These are phyloP conservation scores for Drosophila aff. DNA, from an alignment of 1,140 invertebrate genomes.

Conservation along the genomic window DNA sequence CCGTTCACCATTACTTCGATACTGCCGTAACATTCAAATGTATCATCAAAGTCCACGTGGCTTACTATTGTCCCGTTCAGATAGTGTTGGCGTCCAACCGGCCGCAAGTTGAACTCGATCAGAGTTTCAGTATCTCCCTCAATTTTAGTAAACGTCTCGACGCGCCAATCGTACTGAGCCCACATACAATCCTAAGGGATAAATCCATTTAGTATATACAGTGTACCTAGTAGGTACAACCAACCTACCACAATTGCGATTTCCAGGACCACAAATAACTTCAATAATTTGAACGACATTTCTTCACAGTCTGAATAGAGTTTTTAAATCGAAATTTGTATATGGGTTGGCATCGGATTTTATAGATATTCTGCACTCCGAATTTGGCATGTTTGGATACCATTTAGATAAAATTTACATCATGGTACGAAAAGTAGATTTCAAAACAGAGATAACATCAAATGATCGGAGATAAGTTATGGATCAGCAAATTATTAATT, in stretches of 20 bases:
- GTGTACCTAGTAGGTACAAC: not conserved
- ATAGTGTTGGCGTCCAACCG: not conserved
- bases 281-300: not conserved
- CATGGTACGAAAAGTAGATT: not conserved
- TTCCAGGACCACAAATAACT: not conserved
- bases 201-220: not conserved
- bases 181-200: not conserved
- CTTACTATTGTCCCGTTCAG: not conserved
- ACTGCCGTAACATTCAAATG: accelerated
- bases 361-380: not conserved
- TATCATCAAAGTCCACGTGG: conserved; percentile 1
- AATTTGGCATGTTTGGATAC: not conserved
- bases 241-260: not conserved
- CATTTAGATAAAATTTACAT: not conserved
- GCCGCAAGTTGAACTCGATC: not conserved
- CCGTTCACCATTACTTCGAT: not conserved
- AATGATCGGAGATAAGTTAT: not conserved
- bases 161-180: not conserved
- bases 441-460: not conserved
- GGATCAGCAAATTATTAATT: not conserved
- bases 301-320: not conserved
- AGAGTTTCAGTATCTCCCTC: conserved; percentile 1
- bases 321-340: not conserved
- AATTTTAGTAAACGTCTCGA: not conserved
- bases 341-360: no score